Evolutionary conservation across 2,797 vertebrate genomes (phyloP), one percentile per base, ranked within the genome.

Genomic region (Ciconia nigra): DNA sequence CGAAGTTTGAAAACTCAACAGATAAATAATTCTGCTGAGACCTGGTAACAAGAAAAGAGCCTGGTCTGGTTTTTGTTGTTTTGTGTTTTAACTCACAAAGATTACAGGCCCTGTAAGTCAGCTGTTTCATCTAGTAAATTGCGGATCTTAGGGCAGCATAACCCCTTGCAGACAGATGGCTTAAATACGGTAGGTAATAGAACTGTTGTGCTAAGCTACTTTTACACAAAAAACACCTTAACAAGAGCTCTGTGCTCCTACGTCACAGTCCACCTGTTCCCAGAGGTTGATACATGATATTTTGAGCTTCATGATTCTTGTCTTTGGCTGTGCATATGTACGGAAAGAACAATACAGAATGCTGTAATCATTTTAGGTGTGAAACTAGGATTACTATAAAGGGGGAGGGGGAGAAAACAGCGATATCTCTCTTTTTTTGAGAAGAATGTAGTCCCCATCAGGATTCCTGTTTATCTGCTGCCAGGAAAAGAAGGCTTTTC

Each of bases 151-250:
- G 66, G 71, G 88, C 92, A 97, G 93, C 46, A 70, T 87, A 97
- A 93, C 97, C 94, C 78, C 42, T 69, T 96, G 70, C 70, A 97
- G 96, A 97, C 97, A 98, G 98, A 96, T 98, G 97, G 97, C 93
- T 97, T 96, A 89, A 95, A 96, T 88, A 85, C 14, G 12, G 76
- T 86, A 90, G 83, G 90, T 95, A 97, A 94, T 87, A 96, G 95
- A 87, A 93, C 83, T 91, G 79, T 81, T 91, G 70, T 94, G 95
- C 94, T 96, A 94, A 96, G 95, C 96, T 97, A 90, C 86, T 97
- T 97, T 97, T 97, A 96, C 93, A 95, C 93, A 95, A 93, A 96
- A 97, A 97, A 81, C 91, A 97, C 96, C 95, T 94, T 93, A 96
- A 96, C 95, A 96, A 97, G 98, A 97, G 96, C 93, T 96, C 91